A percentile compares a stretch with the other conserved stretches of the same genome.
These are phyloP conservation scores for Psococerastis gibbosa DNA, from an alignment of 2,888 invertebrate species.

Conservation along the genomic window DNA sequence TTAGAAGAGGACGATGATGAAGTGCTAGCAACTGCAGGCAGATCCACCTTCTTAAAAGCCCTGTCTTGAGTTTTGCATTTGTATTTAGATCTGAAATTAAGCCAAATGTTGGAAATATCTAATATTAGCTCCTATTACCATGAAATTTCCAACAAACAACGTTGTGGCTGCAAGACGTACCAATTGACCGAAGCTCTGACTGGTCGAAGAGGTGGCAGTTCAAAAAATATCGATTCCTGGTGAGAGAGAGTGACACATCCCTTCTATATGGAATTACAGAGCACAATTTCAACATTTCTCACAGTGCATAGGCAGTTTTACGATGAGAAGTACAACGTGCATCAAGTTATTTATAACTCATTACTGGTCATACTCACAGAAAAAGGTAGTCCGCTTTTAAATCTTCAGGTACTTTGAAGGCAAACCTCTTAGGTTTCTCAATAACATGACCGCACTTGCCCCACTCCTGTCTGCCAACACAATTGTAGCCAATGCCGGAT, in stretches of 20 bases:
- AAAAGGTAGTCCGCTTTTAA: conserved; percentile 34
- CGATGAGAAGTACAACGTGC: too few relatives aligned
- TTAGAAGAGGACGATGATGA: too few relatives aligned
- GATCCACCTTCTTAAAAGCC: conserved; percentile 34
- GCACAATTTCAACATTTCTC: not conserved
- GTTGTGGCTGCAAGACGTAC: too few relatives aligned
- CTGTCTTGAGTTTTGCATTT: conserved; percentile 39
- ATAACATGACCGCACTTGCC: conserved; percentile 60
- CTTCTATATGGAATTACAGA: too few relatives aligned
- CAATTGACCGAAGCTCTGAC: too few relatives aligned
- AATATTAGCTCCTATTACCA: too few relatives aligned
- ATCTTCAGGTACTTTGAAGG: conserved; percentile 46
- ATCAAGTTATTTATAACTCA: too few relatives aligned
- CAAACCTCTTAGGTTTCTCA: conserved; percentile 48
- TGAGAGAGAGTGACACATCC: too few relatives aligned
- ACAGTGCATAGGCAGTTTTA: not conserved
- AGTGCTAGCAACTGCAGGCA: conserved; percentile 26
- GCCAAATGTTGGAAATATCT: too few relatives aligned
- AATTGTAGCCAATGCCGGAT: conserved; percentile 59
- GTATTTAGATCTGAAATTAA: conserved; percentile 31
- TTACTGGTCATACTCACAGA: conserved; percentile 30
- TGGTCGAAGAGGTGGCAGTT: too few relatives aligned
- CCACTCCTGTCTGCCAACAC: conserved; percentile 76
- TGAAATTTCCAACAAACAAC: too few relatives aligned
- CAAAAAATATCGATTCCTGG: too few relatives aligned